Evolutionary conservation across 2,797 vertebrate genomes (phyloP).

Genomic region (Rhinophrynus dorsalis): DNA sequence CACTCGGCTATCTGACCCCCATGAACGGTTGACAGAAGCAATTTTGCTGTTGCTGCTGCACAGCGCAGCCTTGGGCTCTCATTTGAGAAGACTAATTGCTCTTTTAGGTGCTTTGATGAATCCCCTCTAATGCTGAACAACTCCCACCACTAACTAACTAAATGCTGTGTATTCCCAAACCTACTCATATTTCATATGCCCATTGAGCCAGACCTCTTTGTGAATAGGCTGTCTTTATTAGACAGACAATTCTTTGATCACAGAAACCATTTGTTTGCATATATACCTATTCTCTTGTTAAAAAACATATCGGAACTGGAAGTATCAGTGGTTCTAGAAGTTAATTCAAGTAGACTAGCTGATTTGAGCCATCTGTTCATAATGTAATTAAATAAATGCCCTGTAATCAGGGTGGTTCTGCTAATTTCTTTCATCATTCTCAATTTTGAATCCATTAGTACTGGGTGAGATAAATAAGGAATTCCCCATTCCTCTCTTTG

Average conservation of each 20-base stretch:
- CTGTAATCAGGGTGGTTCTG: constrained; percentile 35
- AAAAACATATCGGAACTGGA: constrained; percentile 22
- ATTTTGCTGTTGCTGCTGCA: too few species aligned
- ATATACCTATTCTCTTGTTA: constrained; percentile 9
- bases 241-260: constrained; percentile 31
- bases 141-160: not conserved
- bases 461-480: constrained; percentile 14
- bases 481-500: not conserved
- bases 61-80: too few species aligned
- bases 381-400: constrained; percentile 31
- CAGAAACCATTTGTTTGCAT: constrained; percentile 9
- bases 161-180: not conserved
- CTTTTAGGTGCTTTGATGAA: too few species aligned
- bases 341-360: constrained; percentile 41
- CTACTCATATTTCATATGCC: constrained; percentile 8
- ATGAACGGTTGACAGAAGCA: too few species aligned
- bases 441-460: constrained; percentile 42
- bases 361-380: constrained; percentile 36
- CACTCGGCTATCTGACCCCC: too few species aligned
- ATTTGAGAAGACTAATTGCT: too few species aligned
- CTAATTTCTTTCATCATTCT: constrained; percentile 44
- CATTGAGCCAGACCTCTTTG: not conserved
- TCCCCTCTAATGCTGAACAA: not conserved
- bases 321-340: constrained; percentile 19
- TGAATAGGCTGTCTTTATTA: constrained; percentile 7